These are phyloP conservation scores for Hemiscyllium ocellatum DNA, from an alignment of 2,113 vertebrate species.

Conservation along the genomic window DNA sequence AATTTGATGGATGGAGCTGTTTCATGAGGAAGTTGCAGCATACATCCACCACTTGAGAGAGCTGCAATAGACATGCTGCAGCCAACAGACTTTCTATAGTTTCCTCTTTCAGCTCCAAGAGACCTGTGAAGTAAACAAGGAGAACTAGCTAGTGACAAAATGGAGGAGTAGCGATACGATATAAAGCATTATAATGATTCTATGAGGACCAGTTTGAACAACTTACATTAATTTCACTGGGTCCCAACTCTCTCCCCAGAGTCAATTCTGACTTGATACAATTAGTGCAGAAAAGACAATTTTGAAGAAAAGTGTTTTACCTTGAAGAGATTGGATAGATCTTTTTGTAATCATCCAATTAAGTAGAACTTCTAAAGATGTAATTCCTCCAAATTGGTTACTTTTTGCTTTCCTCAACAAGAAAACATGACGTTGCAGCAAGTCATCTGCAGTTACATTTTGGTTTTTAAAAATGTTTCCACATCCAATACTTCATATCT, in stretches of 20 bases:
- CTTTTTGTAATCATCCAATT: background rate
- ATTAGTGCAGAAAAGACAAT: background rate
- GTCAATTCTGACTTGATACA: background rate
- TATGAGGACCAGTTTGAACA: background rate
- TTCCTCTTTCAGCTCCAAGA: conserved; percentile 89
- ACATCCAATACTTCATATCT: background rate
- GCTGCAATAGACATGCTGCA: conserved; percentile 89
- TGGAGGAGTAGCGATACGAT: background rate
- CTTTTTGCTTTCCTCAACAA: background rate
- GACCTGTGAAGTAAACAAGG: conserved; percentile 56
- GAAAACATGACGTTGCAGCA: background rate
- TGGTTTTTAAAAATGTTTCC: background rate
- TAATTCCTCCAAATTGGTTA: background rate
- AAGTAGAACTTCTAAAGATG: background rate
- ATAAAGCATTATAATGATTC: background rate
- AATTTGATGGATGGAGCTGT: conserved; percentile 94
- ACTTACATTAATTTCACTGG: background rate
- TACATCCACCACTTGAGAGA: conserved; percentile 88
- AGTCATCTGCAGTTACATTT: background rate
- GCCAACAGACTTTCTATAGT: conserved; percentile 89
- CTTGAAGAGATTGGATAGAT: background rate
- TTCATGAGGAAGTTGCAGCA: conserved; percentile 96
- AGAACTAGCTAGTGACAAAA: background rate
- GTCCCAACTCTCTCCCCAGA: background rate
- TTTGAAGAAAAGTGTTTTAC: background rate